Conservation (phyloP, 2,797 vertebrate genomes). For the Ciconia nigra region DNA sequence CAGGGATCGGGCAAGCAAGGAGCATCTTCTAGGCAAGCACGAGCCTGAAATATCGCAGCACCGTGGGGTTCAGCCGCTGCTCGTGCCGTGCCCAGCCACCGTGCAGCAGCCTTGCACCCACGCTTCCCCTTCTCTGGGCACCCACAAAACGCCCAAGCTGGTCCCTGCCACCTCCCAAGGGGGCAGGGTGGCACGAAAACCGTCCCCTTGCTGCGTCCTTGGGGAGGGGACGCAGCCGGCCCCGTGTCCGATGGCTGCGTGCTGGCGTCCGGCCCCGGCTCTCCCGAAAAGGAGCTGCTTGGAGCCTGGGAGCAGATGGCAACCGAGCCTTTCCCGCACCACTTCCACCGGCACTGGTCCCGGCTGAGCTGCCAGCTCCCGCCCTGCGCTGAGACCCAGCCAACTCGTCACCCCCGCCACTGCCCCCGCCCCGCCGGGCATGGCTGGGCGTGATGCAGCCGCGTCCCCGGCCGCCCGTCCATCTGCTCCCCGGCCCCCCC, state of each 20-base stretch:
- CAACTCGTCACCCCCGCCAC: neutral
- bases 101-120: neutral
- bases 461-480: neutral
- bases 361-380: neutral
- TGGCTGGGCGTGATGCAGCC: neutral
- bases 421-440: neutral
- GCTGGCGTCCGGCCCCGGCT: neutral
- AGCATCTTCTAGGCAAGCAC: neutral
- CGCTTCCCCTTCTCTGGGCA: neutral
- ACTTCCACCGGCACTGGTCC: neutral
- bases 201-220: rapidly evolving
- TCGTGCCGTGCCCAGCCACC: neutral
- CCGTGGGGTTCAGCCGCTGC: rapidly evolving
- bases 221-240: neutral
- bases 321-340: neutral
- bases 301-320: conserved; percentile 39
- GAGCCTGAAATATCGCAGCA: neutral
- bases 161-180: neutral
- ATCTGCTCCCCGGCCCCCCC: neutral
- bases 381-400: neutral
- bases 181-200: neutral
- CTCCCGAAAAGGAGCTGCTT: neutral
- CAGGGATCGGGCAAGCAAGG: neutral
- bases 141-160: neutral
- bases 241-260: rapidly evolving